Base-by-base conservation (phyloP, 2,113 vertebrate species). In the Eulemur rufifrons region DNA sequence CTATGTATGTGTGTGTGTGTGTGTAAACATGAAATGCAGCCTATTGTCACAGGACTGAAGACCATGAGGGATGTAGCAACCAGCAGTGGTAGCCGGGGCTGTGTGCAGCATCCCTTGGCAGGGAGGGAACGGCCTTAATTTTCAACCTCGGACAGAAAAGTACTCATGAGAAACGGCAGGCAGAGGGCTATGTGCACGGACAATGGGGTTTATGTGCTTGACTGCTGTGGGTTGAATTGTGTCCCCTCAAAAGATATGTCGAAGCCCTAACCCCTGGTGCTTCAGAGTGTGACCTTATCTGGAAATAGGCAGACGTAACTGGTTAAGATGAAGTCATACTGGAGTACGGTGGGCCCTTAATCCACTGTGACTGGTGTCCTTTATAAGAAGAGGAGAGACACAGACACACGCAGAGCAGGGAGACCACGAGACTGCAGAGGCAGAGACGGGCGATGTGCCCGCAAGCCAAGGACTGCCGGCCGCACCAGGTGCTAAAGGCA, bases 11-110 rank as follows among this genome's bases (percentile, higher is more conserved):
- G 76, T 6, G 27, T 23, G 76, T 6, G 27, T n/a, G 27, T 29
- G 3, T 45, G 86, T 42, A 61, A 66, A 52, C 18, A 5, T 0
- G 27, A 39, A 23, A 25, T 6, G 68, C 20, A 29, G 8, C 20
- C 61, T 39, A 5, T 4, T 13, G 25, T 86, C 25, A 1, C 23
- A 6, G 64, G n/a, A 12, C 23, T 4, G 9, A 27, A 20, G 10
- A 7, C 5, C 2, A 8, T 0, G n/a, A 54, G 32, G 7, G n/a
- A n/a, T n/a, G 47, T 8, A 18, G 39, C 4, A 4, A 29, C 2
- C 5, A 11, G 8, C 20, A 42, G 47, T 15, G 3, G 3, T 6
- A 27, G 32, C 42, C 14, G 50, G 29, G 9, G 27, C 12, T 18
- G 32, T 66, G 87, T 6, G 8, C 0, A 2, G 64, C 37, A 13